Evolutionary conservation across 2,888 invertebrate species (phyloP), one percentile per base, ranked within the genome.

Genomic region (Catocala nupta): DNA sequence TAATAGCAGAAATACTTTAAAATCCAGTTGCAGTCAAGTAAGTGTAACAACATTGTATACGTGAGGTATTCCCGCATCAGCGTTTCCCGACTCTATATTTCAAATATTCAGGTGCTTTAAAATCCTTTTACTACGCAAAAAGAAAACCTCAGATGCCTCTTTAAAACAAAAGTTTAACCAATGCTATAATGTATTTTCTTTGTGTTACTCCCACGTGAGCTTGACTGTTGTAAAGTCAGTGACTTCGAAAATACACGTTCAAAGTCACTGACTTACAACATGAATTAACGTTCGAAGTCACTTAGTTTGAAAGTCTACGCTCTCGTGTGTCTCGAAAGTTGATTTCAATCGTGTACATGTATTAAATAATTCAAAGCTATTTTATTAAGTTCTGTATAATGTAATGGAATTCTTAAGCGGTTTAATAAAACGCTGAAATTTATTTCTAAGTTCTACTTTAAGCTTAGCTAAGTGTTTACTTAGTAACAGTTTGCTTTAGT

Each of bases 231-330:
- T 36, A 33, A 45, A 36, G 45, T 36, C 39, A 48, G 9, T 13
- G 47, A 13, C 45, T 45, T 45, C 10, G 8, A 36, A 6, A 55
- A 43, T 34, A 25, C 34, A 34, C 45, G n/a, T 45, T 45, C 12
- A 36, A 48, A 48, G 48, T 48, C 48, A 25, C 3, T 25, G 48
- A 48, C 48, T 25, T 25, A 25, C 25, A 25, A 25, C 25, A 25
- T 4, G 36, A 55, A 44, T 36, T 12, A 12, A 16, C 39, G n/a
- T 48, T 47, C 10, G 47, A 49, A 49, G 49, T 49, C 34, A 33
- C 5, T 34, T 16, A 49, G 10, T 49, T 48, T 10, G 25, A 16
- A 48, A 45, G 12, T 47, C 16, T 16, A 10, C 16, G 16, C 16
- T 16, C 16, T 7, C 49, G 7, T 25, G 11, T 33, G 49, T 49